Base-by-base conservation (phyloP, 2,113 vertebrate species). In the Tachysurus fulvidraco region DNA sequence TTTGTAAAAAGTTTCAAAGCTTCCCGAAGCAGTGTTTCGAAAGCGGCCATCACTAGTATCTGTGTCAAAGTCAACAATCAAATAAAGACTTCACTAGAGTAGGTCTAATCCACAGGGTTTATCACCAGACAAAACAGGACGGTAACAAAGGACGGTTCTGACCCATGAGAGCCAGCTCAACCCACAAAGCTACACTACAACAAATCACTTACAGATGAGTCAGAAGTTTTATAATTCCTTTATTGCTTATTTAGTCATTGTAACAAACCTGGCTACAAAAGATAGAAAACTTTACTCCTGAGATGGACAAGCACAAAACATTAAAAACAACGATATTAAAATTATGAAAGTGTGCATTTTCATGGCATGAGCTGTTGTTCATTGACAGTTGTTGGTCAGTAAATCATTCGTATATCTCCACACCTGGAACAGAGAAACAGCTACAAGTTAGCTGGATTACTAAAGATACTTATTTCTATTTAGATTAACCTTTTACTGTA, bases 201-300 rank as follows among this genome's bases (percentile, higher is more conserved):
- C 28, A 41, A 84, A 64, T 41, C 55, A 80, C 25, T 28, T 81
- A 5, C 0, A 59, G 14, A 52, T 21, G 62, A 76, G 5, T 50
- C 36, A 4, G 13, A 1, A 17, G n/a, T 41, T 50, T 81, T 52
- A 60, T 77, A 44, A 79, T 59, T 13, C 8, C 28, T 89, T 89
- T 89, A 87, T 81, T 89, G 13, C 16, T 84, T n/a, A 23, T 86
- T 50, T 36, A 19, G 14, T 54, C 73, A 76, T 19, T 84, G 30
- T 81, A 76, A 59, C 59, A 73, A 52, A 10, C 52, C 87, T 85
- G 36, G 36, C 36, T 44, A 82, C 46, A 19, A 87, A 89, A 85
- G 67, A 78, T 87, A 82, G 50, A 87, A 87, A 87, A 89, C 16
- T 21, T 62, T 82, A 44, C 83, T 79, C 67, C 60, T 78, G 52